A percentile compares a stretch with the other conserved stretches of the same genome.
Evolutionary conservation across 1,140 invertebrate species (phyloP).

Genomic region (Drosophila kikkawai): DNA sequence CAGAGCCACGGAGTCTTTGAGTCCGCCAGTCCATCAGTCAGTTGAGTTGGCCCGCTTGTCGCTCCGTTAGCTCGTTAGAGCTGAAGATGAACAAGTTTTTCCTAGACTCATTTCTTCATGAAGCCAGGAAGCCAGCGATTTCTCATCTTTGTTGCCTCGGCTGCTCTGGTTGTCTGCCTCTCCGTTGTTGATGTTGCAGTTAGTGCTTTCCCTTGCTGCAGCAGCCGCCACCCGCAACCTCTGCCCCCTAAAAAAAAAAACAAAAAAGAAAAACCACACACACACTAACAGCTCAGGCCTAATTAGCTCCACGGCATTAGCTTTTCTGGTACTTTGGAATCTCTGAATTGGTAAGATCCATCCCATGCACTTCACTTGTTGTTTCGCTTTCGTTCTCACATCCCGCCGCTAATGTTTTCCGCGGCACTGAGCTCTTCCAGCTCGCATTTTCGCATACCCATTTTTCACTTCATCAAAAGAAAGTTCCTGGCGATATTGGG

Average conservation of each 20-base stretch:
- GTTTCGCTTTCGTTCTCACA: conserved; percentile 78
- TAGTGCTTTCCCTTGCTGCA: conserved; percentile 42
- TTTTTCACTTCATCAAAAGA: conserved; percentile 50
- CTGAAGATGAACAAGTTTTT: conserved; percentile 80
- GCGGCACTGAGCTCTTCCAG: conserved; percentile 45
- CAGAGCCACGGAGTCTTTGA: background rate
- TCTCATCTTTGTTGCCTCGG: conserved; percentile 67
- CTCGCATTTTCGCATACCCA: conserved; percentile 51
- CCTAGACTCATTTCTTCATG: conserved; percentile 57
- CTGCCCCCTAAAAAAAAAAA: conserved; percentile 10
- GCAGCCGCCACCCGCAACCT: conserved; percentile 47
- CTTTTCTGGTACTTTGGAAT: conserved; percentile 32
- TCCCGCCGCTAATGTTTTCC: conserved; percentile 41
- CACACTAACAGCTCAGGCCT: conserved; percentile 43
- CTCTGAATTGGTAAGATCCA: conserved; percentile 37
- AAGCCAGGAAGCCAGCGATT: conserved; percentile 74
- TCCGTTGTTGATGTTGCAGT: conserved; percentile 41
- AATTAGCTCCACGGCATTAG: conserved; percentile 61
- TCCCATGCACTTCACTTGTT: conserved; percentile 39
- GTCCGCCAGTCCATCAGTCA: conserved; percentile 28
- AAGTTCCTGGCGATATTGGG: conserved; percentile 48
- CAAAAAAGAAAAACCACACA: conserved; percentile 15
- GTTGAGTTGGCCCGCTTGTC: conserved; percentile 41
- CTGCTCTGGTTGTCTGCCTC: conserved; percentile 22
- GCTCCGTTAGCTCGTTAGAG: conserved; percentile 68